Conservation (phyloP, 2,797 vertebrate genomes). For the Alca torda region DNA sequence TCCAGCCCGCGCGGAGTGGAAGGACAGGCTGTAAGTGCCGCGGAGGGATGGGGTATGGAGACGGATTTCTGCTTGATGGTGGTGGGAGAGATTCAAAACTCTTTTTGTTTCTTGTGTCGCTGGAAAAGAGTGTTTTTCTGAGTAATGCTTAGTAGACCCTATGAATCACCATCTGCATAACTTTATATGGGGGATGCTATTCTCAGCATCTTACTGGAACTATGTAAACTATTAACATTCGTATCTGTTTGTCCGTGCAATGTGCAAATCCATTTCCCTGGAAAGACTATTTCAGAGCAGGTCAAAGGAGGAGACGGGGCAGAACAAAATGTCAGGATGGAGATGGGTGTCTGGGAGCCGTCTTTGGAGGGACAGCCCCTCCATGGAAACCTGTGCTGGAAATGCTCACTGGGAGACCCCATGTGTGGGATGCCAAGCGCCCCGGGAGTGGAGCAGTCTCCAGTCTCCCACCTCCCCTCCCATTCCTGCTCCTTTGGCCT, state of each 20-base stretch:
- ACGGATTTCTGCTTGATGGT: background rate
- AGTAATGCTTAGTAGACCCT: conserved; percentile 43
- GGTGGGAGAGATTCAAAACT: conserved; percentile 42
- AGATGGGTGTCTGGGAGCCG: background rate
- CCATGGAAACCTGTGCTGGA: background rate
- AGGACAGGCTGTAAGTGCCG: background rate
- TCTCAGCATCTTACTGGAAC: conserved; percentile 22
- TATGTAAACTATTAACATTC: background rate
- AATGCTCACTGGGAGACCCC: background rate
- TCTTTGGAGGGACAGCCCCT: background rate
- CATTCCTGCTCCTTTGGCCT: background rate
- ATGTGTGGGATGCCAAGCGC: background rate
- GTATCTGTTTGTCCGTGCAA: background rate
- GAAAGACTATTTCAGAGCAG: background rate
- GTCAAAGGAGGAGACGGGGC: background rate
- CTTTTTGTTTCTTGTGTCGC: background rate
- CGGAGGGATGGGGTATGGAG: background rate
- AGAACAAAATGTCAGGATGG: background rate
- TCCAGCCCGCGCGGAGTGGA: background rate
- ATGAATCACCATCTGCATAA: conserved; percentile 54
- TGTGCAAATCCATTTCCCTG: background rate
- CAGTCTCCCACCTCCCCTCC: background rate
- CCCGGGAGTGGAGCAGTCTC: accelerated
- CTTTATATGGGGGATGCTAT: conserved; percentile 57
- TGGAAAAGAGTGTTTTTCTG: conserved; percentile 49